These are phyloP conservation scores for Natrix natrix DNA, from an alignment of 2,797 vertebrate species.

Conservation along the genomic window DNA sequence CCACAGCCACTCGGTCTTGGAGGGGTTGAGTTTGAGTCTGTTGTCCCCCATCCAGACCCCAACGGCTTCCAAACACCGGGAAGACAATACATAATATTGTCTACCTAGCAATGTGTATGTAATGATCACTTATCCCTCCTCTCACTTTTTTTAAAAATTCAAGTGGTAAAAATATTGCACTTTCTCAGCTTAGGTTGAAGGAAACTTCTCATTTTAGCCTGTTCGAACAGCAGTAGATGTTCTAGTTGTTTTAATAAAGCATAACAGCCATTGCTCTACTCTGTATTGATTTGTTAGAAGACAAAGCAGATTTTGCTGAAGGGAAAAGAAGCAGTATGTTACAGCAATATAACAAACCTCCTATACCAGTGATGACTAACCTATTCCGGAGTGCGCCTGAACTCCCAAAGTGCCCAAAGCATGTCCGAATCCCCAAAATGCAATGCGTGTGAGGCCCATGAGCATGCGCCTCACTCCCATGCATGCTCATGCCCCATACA, in stretches of 20 bases:
- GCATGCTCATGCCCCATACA: too few relatives aligned
- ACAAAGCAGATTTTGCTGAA: slow-evolving; percentile 9
- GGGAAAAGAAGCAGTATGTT: background rate
- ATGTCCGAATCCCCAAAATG: too few relatives aligned
- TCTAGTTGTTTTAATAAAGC: slow-evolving; percentile 16
- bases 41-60: too few relatives aligned
- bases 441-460: too few relatives aligned
- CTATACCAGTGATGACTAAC: background rate
- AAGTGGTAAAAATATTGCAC: background rate
- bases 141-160: background rate
- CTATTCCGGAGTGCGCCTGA: too few relatives aligned
- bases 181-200: background rate
- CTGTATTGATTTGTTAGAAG: slow-evolving; percentile 23
- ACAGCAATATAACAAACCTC: background rate
- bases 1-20: too few relatives aligned
- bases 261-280: slow-evolving; percentile 5
- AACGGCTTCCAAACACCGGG: too few relatives aligned
- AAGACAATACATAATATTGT: background rate
- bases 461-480: too few relatives aligned
- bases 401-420: too few relatives aligned
- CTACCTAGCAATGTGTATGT: background rate
- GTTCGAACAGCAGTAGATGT: background rate
- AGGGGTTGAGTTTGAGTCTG: too few relatives aligned
- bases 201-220: background rate
- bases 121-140: background rate